phyloP scores from a whole-genome alignment of 2,113 vertebrate genomes.

The Hippocampus zosterae region DNA sequence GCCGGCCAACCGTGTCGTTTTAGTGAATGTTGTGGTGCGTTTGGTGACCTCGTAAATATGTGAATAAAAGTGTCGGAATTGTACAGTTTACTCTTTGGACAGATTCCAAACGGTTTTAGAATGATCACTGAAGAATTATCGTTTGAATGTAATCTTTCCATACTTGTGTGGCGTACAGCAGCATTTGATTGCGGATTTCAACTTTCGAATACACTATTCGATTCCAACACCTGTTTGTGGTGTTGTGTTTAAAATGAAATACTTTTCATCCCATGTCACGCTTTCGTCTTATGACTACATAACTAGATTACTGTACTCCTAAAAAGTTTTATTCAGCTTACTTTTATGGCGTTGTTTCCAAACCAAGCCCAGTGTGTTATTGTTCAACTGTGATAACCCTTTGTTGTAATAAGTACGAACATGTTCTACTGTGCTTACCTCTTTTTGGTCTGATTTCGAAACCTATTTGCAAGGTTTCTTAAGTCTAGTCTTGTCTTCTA shows the following conservation, averaged over 20 bases:
- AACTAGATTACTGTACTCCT: not conserved
- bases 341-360: not conserved
- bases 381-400: not conserved
- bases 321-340: not conserved
- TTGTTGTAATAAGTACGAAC: not conserved
- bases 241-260: not conserved
- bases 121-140: not conserved
- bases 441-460: not conserved
- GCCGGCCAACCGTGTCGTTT: conserved; percentile 48
- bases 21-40: conserved; percentile 38
- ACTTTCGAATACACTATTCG: not conserved
- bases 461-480: not conserved
- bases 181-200: not conserved
- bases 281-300: not conserved
- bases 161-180: not conserved
- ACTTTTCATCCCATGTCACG: not conserved
- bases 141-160: not conserved
- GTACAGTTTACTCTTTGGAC: too few relatives aligned
- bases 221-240: not conserved
- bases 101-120: not conserved
- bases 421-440: not conserved
- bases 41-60: conserved; percentile 33
- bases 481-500: not conserved
- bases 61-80: not conserved
- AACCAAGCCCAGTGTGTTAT: not conserved